phyloP scores from a whole-genome alignment of 2,797 vertebrate species.

The Graptemys geographica region DNA sequence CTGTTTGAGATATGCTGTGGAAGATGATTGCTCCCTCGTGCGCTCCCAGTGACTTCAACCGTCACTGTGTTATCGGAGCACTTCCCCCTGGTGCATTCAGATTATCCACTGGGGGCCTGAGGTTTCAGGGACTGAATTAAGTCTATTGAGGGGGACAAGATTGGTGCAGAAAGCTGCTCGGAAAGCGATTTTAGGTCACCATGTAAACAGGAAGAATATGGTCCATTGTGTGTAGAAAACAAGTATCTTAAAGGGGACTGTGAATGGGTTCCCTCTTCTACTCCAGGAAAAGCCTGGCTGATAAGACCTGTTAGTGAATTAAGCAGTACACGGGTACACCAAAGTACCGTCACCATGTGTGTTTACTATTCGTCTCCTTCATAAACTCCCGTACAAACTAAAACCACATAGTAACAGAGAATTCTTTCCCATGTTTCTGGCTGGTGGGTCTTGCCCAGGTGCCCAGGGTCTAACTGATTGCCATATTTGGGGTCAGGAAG shows the following conservation, averaged over 20 bases:
- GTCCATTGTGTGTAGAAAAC: neutral
- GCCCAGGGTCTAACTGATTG: neutral
- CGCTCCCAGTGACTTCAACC: neutral
- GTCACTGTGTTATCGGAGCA: neutral
- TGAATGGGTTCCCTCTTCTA: neutral
- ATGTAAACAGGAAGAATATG: neutral
- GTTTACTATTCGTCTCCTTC: neutral
- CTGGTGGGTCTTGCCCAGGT: neutral
- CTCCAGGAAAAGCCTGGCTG: neutral
- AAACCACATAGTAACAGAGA: neutral
- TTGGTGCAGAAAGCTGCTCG: neutral
- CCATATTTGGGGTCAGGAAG: neutral
- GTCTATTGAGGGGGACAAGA: rapidly evolving
- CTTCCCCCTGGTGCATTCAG: neutral
- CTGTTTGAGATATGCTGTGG: neutral
- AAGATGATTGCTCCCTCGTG: neutral
- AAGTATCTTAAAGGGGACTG: neutral
- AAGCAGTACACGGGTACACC: neutral
- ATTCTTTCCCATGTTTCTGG: neutral
- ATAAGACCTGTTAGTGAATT: neutral
- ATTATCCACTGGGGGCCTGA: neutral
- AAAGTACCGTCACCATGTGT: neutral
- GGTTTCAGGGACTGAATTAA: neutral
- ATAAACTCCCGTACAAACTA: neutral
- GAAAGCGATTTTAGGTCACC: neutral